phyloP scores from a whole-genome alignment of 2,888 invertebrate genomes.

The Brachynemurus nebulosus region DNA sequence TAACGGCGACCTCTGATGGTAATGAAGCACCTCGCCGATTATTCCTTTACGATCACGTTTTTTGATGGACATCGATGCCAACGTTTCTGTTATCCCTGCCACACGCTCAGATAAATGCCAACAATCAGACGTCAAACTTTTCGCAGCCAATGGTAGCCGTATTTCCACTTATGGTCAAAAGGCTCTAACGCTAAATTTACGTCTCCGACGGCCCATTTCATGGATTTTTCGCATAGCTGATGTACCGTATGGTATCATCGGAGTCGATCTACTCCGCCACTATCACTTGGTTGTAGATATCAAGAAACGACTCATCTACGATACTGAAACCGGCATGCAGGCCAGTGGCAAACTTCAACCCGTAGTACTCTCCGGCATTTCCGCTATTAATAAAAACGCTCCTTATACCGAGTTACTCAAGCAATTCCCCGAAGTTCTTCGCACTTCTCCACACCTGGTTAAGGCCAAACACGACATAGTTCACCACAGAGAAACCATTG shows the following conservation, averaged over 20 bases:
- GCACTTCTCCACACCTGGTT: not conserved
- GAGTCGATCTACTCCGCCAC: slow-evolving; percentile 13
- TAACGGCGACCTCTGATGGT: slow-evolving; percentile 10
- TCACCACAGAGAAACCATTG: slow-evolving; percentile 8
- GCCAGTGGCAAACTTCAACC: not conserved
- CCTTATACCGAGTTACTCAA: not conserved
- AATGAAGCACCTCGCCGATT: slow-evolving; percentile 7
- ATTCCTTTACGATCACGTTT: slow-evolving; percentile 10
- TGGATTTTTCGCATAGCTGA: slow-evolving; percentile 15
- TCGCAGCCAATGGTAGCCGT: slow-evolving; percentile 12
- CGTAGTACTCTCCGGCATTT: not conserved
- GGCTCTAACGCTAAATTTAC: slow-evolving; percentile 11
- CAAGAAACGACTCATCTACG: not conserved
- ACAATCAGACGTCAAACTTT: not conserved
- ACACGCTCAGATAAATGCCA: not conserved
- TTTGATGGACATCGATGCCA: slow-evolving; percentile 11
- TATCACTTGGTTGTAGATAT: not conserved
- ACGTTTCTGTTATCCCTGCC: slow-evolving; percentile 11
- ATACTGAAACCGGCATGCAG: slow-evolving; percentile 7
- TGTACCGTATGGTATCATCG: slow-evolving; percentile 11
- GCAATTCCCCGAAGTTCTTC: slow-evolving; percentile 5
- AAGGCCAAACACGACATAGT: slow-evolving; percentile 1
- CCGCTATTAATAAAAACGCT: not conserved
- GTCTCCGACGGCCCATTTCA: slow-evolving; percentile 10
- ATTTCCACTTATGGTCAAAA: slow-evolving; percentile 13